Conservation (phyloP, 2,797 vertebrate species). For the Chaunax sp. region DNA sequence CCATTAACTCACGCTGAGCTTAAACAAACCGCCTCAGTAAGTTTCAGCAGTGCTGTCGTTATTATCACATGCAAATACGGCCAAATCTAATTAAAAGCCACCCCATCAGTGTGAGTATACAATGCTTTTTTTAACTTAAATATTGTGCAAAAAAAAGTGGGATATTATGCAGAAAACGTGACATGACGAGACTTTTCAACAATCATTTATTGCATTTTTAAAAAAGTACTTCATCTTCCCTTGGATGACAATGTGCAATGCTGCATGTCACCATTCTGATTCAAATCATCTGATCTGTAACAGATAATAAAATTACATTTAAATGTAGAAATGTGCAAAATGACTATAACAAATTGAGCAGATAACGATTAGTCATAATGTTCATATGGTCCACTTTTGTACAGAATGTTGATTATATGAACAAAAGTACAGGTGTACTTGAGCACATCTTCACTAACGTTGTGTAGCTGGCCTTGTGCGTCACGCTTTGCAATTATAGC, state of each 20-base stretch:
- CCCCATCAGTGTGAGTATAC: neutral
- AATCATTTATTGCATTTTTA: neutral
- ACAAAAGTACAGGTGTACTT: slow-evolving; percentile 9
- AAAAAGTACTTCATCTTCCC: neutral
- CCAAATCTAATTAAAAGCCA: slow-evolving; percentile 29
- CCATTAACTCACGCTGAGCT: slow-evolving; percentile 14
- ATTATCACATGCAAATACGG: slow-evolving; percentile 4
- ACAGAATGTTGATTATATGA: neutral
- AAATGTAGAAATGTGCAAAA: too few relatives aligned
- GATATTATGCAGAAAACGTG: slow-evolving; percentile 5
- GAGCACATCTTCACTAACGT: slow-evolving; percentile 9
- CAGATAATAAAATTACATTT: too few relatives aligned
- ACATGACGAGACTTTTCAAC: neutral
- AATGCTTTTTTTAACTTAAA: neutral
- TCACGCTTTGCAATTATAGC: neutral
- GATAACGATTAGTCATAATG: slow-evolving; percentile 10
- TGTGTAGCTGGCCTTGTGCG: slow-evolving; percentile 11
- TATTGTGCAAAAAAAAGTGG: neutral
- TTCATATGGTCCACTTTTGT: neutral
- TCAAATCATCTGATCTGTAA: neutral
- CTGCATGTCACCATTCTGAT: neutral
- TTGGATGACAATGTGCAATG: slow-evolving; percentile 3
- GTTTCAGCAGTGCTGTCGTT: slow-evolving; percentile 4
- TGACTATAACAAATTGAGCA: neutral
- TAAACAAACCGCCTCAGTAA: slow-evolving; percentile 12